These are phyloP conservation scores for Catocala nupta DNA, from an alignment of 2,888 invertebrate genomes.

Conservation along the genomic window DNA sequence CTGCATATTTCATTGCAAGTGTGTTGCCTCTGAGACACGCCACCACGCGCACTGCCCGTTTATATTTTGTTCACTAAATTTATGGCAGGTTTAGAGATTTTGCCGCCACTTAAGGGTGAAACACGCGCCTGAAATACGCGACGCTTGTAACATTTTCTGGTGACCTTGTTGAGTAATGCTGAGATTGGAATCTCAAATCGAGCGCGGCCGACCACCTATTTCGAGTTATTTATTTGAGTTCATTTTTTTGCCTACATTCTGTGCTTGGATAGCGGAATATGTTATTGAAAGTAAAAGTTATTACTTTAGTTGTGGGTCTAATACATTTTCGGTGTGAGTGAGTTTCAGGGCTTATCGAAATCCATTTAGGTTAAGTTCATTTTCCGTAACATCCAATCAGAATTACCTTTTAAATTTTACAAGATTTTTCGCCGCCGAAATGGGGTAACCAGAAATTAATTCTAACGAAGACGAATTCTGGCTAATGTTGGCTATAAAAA, in stretches of 20 bases:
- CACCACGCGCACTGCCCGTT: conserved; percentile 42
- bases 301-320: conserved; percentile 3
- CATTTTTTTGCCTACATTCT: conserved; percentile 36
- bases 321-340: neutral
- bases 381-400: neutral
- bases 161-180: conserved; percentile 37
- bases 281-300: conserved; percentile 26
- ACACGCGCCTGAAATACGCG: conserved; percentile 35
- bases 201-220: conserved; percentile 40
- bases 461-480: conserved; percentile 7
- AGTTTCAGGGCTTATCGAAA: conserved; percentile 1
- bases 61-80: conserved; percentile 51
- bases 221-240: conserved; percentile 43
- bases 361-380: neutral
- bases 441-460: conserved; percentile 8
- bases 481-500: conserved; percentile 16
- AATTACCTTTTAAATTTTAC: neutral
- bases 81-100: conserved; percentile 38
- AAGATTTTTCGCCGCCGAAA: conserved; percentile 4
- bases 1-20: conserved; percentile 58
- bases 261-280: conserved; percentile 18
- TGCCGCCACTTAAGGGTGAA: conserved; percentile 30
- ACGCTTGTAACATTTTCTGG: conserved; percentile 32
- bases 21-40: conserved; percentile 39
- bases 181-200: conserved; percentile 46